A percentile compares a stretch with the other conserved stretches of the same genome.
Conservation (phyloP, 2,888 invertebrate species). For the Eilema griseolum region DNA sequence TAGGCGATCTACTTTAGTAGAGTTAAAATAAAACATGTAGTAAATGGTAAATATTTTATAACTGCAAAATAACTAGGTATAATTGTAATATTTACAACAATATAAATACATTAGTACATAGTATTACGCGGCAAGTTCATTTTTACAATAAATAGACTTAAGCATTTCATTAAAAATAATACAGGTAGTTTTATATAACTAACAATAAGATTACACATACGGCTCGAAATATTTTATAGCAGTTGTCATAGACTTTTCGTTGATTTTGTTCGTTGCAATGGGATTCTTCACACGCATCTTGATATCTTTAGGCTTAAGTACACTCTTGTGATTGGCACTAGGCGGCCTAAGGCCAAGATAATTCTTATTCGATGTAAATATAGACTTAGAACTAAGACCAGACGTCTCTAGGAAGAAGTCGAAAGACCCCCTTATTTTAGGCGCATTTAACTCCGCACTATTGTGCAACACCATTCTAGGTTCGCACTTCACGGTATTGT, state of each 20-base stretch:
- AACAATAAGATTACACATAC: conserved; percentile 74
- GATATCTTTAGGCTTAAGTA: conserved; percentile 92
- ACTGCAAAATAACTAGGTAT: conserved; percentile 72
- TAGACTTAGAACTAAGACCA: conserved; percentile 93
- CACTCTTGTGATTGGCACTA: conserved; percentile 91
- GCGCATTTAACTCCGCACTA: conserved; percentile 64
- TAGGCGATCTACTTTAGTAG: neutral
- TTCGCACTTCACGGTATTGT: conserved; percentile 81
- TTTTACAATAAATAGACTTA: conserved; percentile 80
- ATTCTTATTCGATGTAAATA: conserved; percentile 85
- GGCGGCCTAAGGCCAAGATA: conserved; percentile 85
- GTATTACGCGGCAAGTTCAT: conserved; percentile 86
- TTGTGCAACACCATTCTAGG: conserved; percentile 75
- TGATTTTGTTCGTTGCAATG: conserved; percentile 87
- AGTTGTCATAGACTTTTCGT: conserved; percentile 86
- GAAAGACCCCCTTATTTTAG: conserved; percentile 86
- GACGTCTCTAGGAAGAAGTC: conserved; percentile 93
- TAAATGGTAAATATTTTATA: conserved; percentile 74
- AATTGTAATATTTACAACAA: conserved; percentile 76
- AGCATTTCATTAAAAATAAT: conserved; percentile 66
- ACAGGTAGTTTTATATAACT: conserved; percentile 46
- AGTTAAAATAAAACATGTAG: conserved; percentile 50
- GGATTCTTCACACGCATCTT: conserved; percentile 91
- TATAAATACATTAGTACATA: conserved; percentile 76
- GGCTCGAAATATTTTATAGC: conserved; percentile 87